These are phyloP conservation scores for Mellilla xanthometata DNA, from an alignment of 2,888 invertebrate genomes.

Conservation along the genomic window DNA sequence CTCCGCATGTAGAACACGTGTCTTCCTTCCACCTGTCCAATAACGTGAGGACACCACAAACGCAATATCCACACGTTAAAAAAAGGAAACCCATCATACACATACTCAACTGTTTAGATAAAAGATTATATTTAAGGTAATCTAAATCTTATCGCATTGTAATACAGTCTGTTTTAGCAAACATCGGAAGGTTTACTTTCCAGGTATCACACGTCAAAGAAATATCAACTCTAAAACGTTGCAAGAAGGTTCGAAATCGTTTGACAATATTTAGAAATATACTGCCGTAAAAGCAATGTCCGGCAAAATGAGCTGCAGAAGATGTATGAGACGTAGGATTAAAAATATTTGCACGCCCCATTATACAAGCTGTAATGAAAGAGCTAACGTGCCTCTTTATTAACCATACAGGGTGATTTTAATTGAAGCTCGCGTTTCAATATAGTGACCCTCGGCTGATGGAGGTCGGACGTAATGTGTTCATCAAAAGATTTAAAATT, in stretches of 20 bases:
- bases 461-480: constrained; percentile 52
- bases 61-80: constrained; percentile 67
- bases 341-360: constrained; percentile 82
- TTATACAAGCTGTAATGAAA: constrained; percentile 81
- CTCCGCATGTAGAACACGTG: neutral
- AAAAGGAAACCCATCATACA: constrained; percentile 59
- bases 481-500: constrained; percentile 58
- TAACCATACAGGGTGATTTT: constrained; percentile 70
- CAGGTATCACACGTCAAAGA: constrained; percentile 27
- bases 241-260: neutral
- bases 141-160: constrained; percentile 21
- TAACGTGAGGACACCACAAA: constrained; percentile 45
- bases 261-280: neutral
- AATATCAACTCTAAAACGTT: neutral
- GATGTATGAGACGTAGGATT: constrained; percentile 80
- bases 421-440: constrained; percentile 72
- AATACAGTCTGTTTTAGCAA: constrained; percentile 7
- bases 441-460: constrained; percentile 57
- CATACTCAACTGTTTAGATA: constrained; percentile 51
- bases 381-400: constrained; percentile 74
- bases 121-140: constrained; percentile 25
- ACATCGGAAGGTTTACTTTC: neutral
- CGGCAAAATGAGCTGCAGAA: constrained; percentile 78
- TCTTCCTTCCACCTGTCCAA: constrained; percentile 54
- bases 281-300: constrained; percentile 57